phyloP scores from a whole-genome alignment of 53 echinoderm and acorn worm species.

The Zoroaster sp. region DNA sequence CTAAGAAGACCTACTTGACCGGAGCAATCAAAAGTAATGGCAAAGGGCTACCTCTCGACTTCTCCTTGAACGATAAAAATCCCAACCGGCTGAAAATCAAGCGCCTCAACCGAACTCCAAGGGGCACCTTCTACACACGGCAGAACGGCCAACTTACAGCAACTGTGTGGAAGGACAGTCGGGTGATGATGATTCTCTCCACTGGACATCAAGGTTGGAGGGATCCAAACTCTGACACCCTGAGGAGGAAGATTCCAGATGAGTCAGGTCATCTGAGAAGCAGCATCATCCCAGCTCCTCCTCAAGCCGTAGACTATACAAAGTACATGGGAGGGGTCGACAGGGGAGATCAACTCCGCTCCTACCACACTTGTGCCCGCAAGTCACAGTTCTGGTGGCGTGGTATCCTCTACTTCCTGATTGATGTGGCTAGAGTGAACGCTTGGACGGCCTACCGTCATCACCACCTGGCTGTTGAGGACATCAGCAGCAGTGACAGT shows the following conservation, averaged over 20 bases:
- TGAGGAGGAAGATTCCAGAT: neutral
- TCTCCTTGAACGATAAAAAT: neutral
- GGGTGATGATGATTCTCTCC: constrained; percentile 11
- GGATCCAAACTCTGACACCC: neutral
- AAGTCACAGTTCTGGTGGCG: neutral
- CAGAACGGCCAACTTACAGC: constrained; percentile 38
- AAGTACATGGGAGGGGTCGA: neutral
- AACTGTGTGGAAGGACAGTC: constrained; percentile 13
- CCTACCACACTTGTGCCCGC: constrained; percentile 1
- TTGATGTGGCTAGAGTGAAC: neutral
- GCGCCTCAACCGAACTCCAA: neutral
- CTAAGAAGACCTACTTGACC: neutral
- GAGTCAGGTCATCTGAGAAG: neutral
- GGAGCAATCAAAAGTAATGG: neutral
- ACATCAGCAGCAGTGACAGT: too few relatives aligned
- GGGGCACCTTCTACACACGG: constrained; percentile 5
- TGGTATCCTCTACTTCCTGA: neutral
- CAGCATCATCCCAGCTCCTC: neutral
- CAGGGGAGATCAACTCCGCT: neutral
- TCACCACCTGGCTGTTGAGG: too few relatives aligned
- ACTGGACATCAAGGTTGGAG: constrained; percentile 8
- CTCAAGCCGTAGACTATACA: constrained; percentile 4
- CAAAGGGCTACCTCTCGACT: neutral
- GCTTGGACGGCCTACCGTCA: neutral
- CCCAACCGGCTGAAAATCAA: neutral